A percentile compares a stretch with the other conserved stretches of the same genome.
These are phyloP conservation scores for Drosophila testacea DNA, from an alignment of 2,888 invertebrate species.

Conservation along the genomic window DNA sequence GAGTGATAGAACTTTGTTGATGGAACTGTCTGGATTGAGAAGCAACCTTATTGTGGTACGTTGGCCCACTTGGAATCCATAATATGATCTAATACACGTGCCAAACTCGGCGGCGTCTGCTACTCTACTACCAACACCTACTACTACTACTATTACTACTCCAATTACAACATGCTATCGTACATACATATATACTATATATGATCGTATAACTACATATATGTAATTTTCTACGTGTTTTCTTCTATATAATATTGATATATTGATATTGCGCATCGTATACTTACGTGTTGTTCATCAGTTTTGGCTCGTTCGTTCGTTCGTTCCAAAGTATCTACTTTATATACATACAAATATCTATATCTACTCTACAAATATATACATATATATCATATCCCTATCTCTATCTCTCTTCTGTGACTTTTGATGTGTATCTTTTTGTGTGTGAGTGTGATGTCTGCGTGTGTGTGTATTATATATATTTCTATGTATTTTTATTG, in stretches of 20 bases:
- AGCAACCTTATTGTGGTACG: conserved; percentile 57
- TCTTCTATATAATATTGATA: conserved; percentile 47
- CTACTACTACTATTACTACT: conserved; percentile 41
- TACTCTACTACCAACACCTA: conserved; percentile 41
- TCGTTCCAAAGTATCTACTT: conserved; percentile 43
- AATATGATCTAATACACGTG: conserved; percentile 46
- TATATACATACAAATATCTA: neutral
- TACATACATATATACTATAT: conserved; percentile 45
- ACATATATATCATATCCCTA: conserved; percentile 1
- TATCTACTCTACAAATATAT: conserved; percentile 16
- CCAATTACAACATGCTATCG: conserved; percentile 49
- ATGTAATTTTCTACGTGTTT: conserved; percentile 75
- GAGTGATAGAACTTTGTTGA: conserved; percentile 22
- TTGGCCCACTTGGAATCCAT: conserved; percentile 54
- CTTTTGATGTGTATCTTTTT: conserved; percentile 24
- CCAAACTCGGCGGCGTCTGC: conserved; percentile 63
- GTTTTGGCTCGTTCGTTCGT: conserved; percentile 74
- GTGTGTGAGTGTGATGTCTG: conserved; percentile 39
- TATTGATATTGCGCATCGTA: conserved; percentile 56
- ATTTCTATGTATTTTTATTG: conserved; percentile 21
- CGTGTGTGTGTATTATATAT: conserved; percentile 23
- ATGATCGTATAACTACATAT: conserved; percentile 36
- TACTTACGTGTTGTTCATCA: conserved; percentile 70
- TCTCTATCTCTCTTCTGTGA: conserved; percentile 15
- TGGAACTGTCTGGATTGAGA: conserved; percentile 47